phyloP scores from a whole-genome alignment of 2,888 invertebrate species.

The Drosophila maculinotata region DNA sequence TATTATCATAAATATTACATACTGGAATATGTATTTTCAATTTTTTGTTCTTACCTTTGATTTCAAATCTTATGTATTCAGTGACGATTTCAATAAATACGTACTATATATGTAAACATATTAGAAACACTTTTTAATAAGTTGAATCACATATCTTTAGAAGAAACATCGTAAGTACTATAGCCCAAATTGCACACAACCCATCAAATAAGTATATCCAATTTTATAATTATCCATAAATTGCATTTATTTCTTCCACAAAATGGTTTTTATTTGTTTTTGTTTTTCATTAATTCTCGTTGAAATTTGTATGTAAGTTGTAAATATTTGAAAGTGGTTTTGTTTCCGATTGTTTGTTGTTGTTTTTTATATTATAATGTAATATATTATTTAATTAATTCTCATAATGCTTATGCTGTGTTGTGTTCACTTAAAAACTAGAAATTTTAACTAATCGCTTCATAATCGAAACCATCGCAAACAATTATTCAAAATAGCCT shows the following conservation, averaged over 20 bases:
- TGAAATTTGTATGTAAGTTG: constrained; percentile 76
- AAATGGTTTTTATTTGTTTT: constrained; percentile 55
- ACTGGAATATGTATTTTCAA: constrained; percentile 40
- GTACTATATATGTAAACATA: not conserved
- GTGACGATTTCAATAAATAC: constrained; percentile 11
- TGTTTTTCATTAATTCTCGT: constrained; percentile 66
- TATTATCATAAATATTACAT: constrained; percentile 24
- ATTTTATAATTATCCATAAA: constrained; percentile 70
- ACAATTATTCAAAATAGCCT: constrained; percentile 77
- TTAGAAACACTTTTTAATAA: not conserved
- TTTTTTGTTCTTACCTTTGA: constrained; percentile 10
- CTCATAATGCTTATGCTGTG: constrained; percentile 63
- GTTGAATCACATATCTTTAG: not conserved
- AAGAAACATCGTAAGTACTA: too few species aligned
- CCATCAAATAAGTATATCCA: not conserved
- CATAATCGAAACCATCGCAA: constrained; percentile 73
- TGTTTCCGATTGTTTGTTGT: constrained; percentile 25
- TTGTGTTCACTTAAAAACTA: constrained; percentile 65
- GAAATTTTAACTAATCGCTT: constrained; percentile 77
- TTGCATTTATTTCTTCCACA: constrained; percentile 77
- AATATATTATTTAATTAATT: constrained; percentile 57
- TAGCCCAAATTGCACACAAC: too few species aligned
- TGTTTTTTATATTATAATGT: constrained; percentile 54
- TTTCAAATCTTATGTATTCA: constrained; percentile 2
- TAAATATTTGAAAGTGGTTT: constrained; percentile 74